These are phyloP conservation scores for Polyommatus icarus DNA, from an alignment of 2,888 invertebrate genomes.

Conservation along the genomic window DNA sequence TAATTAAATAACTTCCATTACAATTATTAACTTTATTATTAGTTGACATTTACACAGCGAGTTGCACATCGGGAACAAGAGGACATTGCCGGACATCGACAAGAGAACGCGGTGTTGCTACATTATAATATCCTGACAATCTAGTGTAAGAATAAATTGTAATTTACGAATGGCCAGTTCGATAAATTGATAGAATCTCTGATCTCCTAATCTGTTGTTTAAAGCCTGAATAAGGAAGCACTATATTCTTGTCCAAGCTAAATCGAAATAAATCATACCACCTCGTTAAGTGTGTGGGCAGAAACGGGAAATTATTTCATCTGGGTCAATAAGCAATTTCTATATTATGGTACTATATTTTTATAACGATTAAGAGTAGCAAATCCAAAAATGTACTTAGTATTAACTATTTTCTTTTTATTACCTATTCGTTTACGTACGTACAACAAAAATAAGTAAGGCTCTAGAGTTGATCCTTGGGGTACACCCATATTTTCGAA, in stretches of 20 bases:
- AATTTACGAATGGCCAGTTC: neutral
- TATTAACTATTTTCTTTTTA: too few relatives aligned
- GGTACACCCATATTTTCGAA: neutral
- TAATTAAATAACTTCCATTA: too few relatives aligned
- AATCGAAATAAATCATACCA: constrained; percentile 13
- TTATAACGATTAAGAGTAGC: too few relatives aligned
- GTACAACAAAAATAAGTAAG: neutral
- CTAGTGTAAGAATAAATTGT: too few relatives aligned
- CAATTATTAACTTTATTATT: too few relatives aligned
- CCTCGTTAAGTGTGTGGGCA: neutral
- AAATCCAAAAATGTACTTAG: too few relatives aligned
- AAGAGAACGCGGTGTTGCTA: too few relatives aligned
- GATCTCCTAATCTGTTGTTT: neutral
- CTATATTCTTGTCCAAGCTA: neutral
- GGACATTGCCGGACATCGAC: too few relatives aligned
- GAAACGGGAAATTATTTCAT: constrained; percentile 16
- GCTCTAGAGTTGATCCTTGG: neutral
- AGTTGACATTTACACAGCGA: too few relatives aligned
- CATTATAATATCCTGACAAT: too few relatives aligned
- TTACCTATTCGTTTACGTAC: too few relatives aligned
- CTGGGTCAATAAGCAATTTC: neutral
- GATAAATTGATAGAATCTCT: neutral
- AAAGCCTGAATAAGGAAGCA: neutral
- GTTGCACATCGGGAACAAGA: too few relatives aligned
- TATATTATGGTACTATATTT: neutral